phyloP scores from a whole-genome alignment of 2,113 vertebrate genomes.

The Naja naja region DNA sequence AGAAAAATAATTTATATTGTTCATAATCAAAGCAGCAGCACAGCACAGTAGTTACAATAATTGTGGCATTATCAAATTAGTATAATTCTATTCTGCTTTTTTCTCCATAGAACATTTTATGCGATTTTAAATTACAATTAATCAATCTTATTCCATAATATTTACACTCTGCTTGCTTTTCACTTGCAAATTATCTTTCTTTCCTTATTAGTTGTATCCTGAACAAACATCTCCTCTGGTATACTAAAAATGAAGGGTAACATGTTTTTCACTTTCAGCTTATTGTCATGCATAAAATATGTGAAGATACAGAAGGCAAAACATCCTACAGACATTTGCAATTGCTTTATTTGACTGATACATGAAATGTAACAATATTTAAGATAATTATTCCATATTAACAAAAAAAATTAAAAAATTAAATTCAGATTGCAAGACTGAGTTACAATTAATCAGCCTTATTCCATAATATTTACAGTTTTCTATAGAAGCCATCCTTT shows the following conservation, averaged over 20 bases:
- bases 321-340: not conserved
- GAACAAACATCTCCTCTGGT: not conserved
- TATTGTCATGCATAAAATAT: not conserved
- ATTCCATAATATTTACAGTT: not conserved
- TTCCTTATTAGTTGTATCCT: constrained; percentile 4
- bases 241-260: not conserved
- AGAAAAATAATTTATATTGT: not conserved
- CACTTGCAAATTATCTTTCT: constrained; percentile 5
- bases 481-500: not conserved
- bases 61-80: not conserved
- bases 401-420: not conserved
- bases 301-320: not conserved
- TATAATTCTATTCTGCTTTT: not conserved
- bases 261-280: not conserved
- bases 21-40: not conserved
- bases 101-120: not conserved
- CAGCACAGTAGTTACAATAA: not conserved
- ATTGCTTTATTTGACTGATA: not conserved
- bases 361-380: not conserved
- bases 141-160: not conserved
- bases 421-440: not conserved
- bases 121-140: not conserved
- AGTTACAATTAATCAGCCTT: not conserved
- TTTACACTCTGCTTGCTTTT: not conserved
- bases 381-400: not conserved